Evolutionary conservation across 2,113 vertebrate species (phyloP).

Genomic region (Hyaena hyaena): DNA sequence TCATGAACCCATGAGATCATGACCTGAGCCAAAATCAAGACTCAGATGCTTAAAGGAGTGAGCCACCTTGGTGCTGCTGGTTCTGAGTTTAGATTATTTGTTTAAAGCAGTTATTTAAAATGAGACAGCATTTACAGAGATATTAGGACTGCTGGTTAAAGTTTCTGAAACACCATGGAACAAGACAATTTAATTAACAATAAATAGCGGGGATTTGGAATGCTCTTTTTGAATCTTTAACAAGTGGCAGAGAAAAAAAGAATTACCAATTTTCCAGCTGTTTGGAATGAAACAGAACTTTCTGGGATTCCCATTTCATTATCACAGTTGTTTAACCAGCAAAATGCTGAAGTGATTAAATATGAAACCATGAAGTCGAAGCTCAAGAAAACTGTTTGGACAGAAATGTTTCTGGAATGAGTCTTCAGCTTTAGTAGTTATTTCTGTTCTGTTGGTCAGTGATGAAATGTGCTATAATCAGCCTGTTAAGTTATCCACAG

Average conservation of each 20-base stretch:
- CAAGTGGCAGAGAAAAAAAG: background rate
- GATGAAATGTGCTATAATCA: background rate
- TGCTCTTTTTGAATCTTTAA: background rate
- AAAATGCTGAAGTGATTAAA: conserved; percentile 36
- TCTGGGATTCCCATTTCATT: conserved; percentile 28
- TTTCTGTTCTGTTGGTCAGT: conserved; percentile 9
- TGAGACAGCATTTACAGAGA: background rate
- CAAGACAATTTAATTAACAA: background rate
- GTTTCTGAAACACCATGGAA: background rate
- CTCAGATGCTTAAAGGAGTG: no score
- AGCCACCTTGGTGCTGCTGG: no score
- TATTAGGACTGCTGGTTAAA: background rate
- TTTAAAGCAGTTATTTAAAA: background rate
- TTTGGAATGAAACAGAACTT: background rate
- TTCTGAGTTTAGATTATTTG: background rate
- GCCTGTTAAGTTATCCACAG: background rate
- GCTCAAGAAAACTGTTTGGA: background rate
- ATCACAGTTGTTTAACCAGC: background rate
- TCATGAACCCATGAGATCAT: no score
- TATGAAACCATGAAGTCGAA: background rate
- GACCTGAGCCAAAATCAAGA: no score
- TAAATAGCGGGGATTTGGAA: background rate
- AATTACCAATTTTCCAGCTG: background rate
- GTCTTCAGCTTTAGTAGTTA: background rate
- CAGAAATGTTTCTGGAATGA: background rate